Percentiles rank a stretch among this genome's conserved stretches.
These are phyloP conservation scores for Conopomorpha cramerella DNA, from an alignment of 1,140 invertebrate genomes.

Conservation along the genomic window DNA sequence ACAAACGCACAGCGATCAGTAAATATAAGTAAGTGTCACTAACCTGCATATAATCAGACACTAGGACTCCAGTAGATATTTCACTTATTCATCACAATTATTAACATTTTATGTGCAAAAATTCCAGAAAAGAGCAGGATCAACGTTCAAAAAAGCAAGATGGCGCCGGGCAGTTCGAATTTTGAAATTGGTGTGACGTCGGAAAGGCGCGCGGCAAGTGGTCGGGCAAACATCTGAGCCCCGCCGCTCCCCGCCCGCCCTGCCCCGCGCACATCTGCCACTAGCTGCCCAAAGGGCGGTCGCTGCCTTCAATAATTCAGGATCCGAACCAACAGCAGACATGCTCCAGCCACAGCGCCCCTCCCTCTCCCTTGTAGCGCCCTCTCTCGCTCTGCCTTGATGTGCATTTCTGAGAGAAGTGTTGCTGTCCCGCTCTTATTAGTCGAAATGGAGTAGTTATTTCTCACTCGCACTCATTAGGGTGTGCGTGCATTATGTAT, in stretches of 20 bases:
- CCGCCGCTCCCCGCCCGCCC: constrained; percentile 7
- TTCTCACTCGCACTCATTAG: constrained; percentile 27
- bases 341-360: constrained; percentile 12
- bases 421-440: constrained; percentile 8
- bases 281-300: constrained; percentile 39
- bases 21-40: too few relatives aligned
- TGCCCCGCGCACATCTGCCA: constrained; percentile 10
- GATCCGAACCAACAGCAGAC: constrained; percentile 19
- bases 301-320: constrained; percentile 38
- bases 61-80: too few relatives aligned
- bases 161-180: constrained; percentile 20
- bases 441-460: not conserved
- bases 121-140: constrained; percentile 20
- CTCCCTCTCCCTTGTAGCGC: constrained; percentile 10
- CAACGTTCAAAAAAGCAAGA: constrained; percentile 14
- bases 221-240: constrained; percentile 16
- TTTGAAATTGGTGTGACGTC: constrained; percentile 36
- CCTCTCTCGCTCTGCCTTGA: constrained; percentile 19
- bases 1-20: too few relatives aligned
- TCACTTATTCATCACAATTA: too few relatives aligned
- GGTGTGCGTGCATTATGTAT: constrained; percentile 34
- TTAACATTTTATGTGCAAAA: too few relatives aligned
- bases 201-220: constrained; percentile 38
- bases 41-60: too few relatives aligned
- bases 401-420: constrained; percentile 31